A percentile compares a stretch with the other conserved stretches of the same genome.
phyloP scores from a whole-genome alignment of 1,140 invertebrate genomes.

The Dryas iulia region DNA sequence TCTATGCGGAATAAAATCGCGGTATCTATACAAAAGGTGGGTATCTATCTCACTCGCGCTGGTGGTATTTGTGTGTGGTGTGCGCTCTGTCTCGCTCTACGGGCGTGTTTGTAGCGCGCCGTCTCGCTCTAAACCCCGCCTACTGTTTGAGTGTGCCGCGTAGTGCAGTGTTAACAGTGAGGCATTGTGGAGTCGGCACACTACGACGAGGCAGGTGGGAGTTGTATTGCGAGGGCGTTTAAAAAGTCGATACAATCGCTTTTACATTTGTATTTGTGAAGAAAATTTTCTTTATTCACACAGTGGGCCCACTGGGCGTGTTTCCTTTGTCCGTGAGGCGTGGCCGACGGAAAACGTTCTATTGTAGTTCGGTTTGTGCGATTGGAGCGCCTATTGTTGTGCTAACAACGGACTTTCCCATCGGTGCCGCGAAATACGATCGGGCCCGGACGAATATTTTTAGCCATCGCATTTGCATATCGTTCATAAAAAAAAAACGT shows the following conservation, averaged over 20 bases:
- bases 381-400: conserved; percentile 72
- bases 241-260: conserved; percentile 78
- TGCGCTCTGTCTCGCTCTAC: conserved; percentile 60
- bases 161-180: conserved; percentile 66
- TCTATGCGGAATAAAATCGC: conserved; percentile 72
- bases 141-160: conserved; percentile 32
- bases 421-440: conserved; percentile 48
- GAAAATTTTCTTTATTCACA: conserved; percentile 74
- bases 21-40: conserved; percentile 76
- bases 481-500: conserved; percentile 31
- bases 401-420: conserved; percentile 53
- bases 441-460: conserved; percentile 50
- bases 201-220: conserved; percentile 70
- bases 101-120: conserved; percentile 14
- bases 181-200: conserved; percentile 66
- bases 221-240: conserved; percentile 74
- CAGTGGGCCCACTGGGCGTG: conserved; percentile 57
- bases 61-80: conserved; percentile 55
- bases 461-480: conserved; percentile 46
- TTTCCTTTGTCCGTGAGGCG: conserved; percentile 62
- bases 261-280: conserved; percentile 65
- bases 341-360: conserved; percentile 65
- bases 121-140: conserved; percentile 56
- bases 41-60: conserved; percentile 69
- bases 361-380: conserved; percentile 58